These are phyloP conservation scores for Teleogryllus oceanicus DNA, from an alignment of 2,888 invertebrate genomes.

Conservation along the genomic window DNA sequence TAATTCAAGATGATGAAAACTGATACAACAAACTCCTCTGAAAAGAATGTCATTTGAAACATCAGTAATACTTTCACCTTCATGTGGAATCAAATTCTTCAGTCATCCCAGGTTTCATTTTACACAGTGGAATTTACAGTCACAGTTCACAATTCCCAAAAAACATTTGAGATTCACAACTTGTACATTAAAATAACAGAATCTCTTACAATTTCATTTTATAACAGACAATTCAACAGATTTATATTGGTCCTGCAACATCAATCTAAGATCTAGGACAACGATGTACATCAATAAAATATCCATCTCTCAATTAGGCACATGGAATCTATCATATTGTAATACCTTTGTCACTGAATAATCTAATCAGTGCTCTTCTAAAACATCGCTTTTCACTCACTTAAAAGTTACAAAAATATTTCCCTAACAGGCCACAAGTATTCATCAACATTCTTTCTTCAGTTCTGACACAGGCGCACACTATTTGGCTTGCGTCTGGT, in stretches of 20 bases:
- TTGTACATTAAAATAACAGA: constrained; percentile 4
- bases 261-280: not conserved
- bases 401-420: not conserved
- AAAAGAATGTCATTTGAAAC: not conserved
- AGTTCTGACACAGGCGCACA: not conserved
- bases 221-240: constrained; percentile 3
- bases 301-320: constrained; percentile 1
- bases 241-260: not conserved
- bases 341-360: not conserved
- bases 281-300: not conserved
- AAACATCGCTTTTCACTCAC: not conserved
- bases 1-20: too few relatives aligned
- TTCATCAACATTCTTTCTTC: not conserved
- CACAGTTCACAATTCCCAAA: too few relatives aligned
- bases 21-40: too few relatives aligned
- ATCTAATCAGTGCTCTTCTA: not conserved
- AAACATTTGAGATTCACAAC: not conserved
- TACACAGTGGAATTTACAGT: too few relatives aligned
- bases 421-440: not conserved
- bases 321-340: not conserved
- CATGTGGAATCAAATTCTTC: not conserved
- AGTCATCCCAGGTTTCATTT: not conserved
- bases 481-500: not conserved
- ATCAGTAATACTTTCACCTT: not conserved
- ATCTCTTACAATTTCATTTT: not conserved